Evolutionary conservation across 1,140 invertebrate genomes (phyloP), one percentile per base, ranked within the genome.

Genomic region (Sinella curviseta): DNA sequence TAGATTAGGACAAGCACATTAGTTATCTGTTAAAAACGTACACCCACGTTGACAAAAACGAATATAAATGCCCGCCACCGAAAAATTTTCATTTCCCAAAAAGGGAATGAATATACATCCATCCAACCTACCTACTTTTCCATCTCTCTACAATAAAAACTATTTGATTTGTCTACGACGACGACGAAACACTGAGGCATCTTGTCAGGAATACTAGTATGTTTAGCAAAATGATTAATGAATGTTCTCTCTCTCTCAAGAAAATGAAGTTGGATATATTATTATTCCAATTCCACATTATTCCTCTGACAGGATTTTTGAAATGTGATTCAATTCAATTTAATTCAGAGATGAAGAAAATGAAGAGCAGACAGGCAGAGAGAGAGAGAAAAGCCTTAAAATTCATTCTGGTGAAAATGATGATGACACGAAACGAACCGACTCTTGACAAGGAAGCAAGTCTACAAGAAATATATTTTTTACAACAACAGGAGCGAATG

Each of bases 151-250:
- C n/a, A 65, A 65, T 16, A 65, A 65, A 31, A 30, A 70, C 30
- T 31, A 31, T 70, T 33, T 70, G 65, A 70, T 70, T 70, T 70
- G 65, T 60, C 24, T 26, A 8, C 17, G 39, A 17, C 39, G n/a
- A n/a, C n/a, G n/a, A n/a, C 8, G 39, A 48, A 48, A 48, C 39
- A 48, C 39, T 48, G 39, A n/a, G n/a, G 39, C 39, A 48, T 48
- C 39, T 48, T 48, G 39, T 48, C 39, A 48, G 8, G 8, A 12
- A 20, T 48, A 26, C 57, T 14, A 17, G 28, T 33, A 31, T 70
- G 65, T 70, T 70, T 70, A 33, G 65, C 3, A 48, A 70, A 70
- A 70, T 70, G 65, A 70, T 70, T 70, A 70, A 70, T 70, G 65
- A 70, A 70, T 70, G 55, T 17, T 8, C 39, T n/a, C n/a, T n/a